Evolutionary conservation across 1,140 invertebrate species (phyloP), one percentile per base, ranked within the genome.

Genomic region (Heliconius hermathena): DNA sequence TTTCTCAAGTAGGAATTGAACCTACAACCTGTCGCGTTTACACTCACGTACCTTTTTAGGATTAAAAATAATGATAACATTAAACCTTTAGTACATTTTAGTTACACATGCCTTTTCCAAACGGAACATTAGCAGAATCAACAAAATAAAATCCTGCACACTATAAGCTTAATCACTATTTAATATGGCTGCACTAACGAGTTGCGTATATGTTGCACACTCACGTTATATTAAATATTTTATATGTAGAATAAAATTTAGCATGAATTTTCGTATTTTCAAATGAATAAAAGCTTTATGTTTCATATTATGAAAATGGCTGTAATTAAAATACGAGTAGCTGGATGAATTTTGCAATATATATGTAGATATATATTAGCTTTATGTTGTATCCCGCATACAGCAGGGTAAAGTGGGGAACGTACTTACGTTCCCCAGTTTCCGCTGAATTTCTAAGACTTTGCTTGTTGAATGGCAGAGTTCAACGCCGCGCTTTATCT

Each of bases 121-220:
- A 11, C 11, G 1, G 11, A 26, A 29, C 60, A 29, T 66, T 66
- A 66, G 22, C 11, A 66, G 60, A 66, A 29, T 66, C 60, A 66
- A 66, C 60, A 66, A 66, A 52, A 66, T 66, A 26, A 26, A 57
- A 66, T 5, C 22, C 13, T 66, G 2, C 4, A 66, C 60, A 22
- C 60, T 16, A 66, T 26, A 26, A 66, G 22, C 60, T 66, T 66
- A 66, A 66, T 66, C 22, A 26, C 60, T 66, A 29, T 66, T 66
- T 66, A 66, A 66, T 66, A 66, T 66, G 60, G 54, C 26, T n/a
- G 60, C 57, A 66, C 57, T 66, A 66, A 66, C 22, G 57, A 66
- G 57, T 66, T 66, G 60, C n/a, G 11, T 66, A 66, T 9, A 66
- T 66, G 57, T 29, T 26, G n/a, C 57, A 29, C 4, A 3, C 11